Percentiles rank a stretch among this genome's conserved stretches.
Conservation (phyloP, 2,797 vertebrate species). For the Lacerta agilis region DNA sequence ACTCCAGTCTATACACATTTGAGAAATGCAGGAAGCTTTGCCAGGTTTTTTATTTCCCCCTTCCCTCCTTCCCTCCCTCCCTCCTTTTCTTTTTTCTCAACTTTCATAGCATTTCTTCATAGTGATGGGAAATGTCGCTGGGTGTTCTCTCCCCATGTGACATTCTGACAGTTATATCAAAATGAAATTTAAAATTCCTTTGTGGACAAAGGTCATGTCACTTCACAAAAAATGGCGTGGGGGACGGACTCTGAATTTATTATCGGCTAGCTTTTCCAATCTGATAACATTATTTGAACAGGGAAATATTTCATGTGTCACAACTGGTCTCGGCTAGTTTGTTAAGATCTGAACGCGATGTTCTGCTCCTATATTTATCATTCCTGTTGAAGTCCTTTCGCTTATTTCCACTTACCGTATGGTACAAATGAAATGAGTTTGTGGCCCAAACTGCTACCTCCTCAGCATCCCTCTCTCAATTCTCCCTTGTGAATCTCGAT, state of each 20-base stretch:
- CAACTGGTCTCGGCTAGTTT: conserved; percentile 40
- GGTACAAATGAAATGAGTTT: background rate
- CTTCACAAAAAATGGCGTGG: background rate
- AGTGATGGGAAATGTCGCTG: background rate
- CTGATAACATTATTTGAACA: conserved; percentile 65
- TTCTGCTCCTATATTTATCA: conserved; percentile 73
- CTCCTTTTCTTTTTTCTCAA: fast-evolving
- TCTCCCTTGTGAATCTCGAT: background rate
- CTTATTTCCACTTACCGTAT: conserved; percentile 59
- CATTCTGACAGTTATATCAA: background rate
- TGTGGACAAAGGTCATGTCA: conserved; percentile 35
- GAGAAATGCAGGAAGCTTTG: conserved; percentile 22
- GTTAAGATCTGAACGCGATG: conserved; percentile 64
- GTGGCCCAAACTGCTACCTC: background rate
- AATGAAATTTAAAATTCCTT: conserved; percentile 12
- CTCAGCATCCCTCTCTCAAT: background rate
- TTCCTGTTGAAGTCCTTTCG: conserved; percentile 55
- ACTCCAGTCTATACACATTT: background rate
- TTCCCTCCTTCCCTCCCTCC: background rate
- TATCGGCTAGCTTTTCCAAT: conserved; percentile 39
- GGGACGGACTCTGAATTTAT: conserved; percentile 14
- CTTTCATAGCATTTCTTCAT: background rate
- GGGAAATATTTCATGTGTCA: conserved; percentile 45
- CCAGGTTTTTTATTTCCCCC: fast-evolving
- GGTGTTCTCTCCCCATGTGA: background rate